phyloP scores from a whole-genome alignment of 2,888 invertebrate species.

The Parochlus steinenii region DNA sequence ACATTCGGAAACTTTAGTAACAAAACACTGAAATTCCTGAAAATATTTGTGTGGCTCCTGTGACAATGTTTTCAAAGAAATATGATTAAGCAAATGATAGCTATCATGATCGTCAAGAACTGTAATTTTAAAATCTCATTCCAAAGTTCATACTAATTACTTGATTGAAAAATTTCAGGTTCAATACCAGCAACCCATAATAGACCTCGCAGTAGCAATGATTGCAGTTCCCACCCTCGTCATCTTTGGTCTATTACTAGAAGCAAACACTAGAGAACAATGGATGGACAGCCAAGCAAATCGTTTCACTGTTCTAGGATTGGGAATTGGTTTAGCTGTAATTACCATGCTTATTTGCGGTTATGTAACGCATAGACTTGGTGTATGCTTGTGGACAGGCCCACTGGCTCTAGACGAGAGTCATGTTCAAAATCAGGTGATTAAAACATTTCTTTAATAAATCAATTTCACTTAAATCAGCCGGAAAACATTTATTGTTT shows the following conservation, averaged over 20 bases:
- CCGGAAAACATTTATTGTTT: too few relatives aligned
- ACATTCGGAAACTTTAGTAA: too few relatives aligned
- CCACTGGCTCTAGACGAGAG: constrained; percentile 17
- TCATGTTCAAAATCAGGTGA: constrained; percentile 13
- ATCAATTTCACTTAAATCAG: too few relatives aligned
- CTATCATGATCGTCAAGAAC: too few relatives aligned
- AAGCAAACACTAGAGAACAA: constrained; percentile 27
- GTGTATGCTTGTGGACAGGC: constrained; percentile 31
- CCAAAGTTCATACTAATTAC: too few relatives aligned
- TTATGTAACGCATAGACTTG: constrained; percentile 32
- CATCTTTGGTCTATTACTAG: constrained; percentile 28
- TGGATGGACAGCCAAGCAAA: constrained; percentile 21
- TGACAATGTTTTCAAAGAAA: too few relatives aligned
- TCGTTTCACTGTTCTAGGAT: constrained; percentile 24
- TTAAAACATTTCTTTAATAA: too few relatives aligned
- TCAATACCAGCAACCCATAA: constrained; percentile 14
- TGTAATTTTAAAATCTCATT: too few relatives aligned
- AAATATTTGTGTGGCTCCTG: too few relatives aligned
- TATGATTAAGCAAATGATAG: too few relatives aligned
- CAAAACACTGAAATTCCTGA: too few relatives aligned
- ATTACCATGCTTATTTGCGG: constrained; percentile 30
- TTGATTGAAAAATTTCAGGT: too few relatives aligned
- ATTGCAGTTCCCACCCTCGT: constrained; percentile 30
- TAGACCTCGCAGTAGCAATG: constrained; percentile 30
- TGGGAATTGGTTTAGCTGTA: constrained; percentile 29